Evolutionary conservation across 2,113 vertebrate species (phyloP), one percentile per base, ranked within the genome.

Genomic region (Bufo gargarizans): DNA sequence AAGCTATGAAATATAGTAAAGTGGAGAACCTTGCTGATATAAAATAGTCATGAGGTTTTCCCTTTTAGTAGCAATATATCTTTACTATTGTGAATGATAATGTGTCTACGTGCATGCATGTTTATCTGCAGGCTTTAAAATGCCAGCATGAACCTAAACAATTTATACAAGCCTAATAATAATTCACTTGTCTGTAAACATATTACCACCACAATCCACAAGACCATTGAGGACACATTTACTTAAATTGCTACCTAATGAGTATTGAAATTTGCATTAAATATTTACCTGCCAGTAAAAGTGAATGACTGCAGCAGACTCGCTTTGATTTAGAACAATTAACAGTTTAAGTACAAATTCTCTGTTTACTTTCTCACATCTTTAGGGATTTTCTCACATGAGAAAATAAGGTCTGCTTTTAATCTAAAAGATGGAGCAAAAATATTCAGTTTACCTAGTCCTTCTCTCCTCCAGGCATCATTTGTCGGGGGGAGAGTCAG

Each of bases 241-340:
- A 17, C 67, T 84, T 11, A 84, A 84, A 84, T 12, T 58, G 67
- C 67, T 72, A 56, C 71, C 20, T 84, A 84, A 84, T 72, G 67
- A 72, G 82, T 84, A 72, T 71, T 74, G 82, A 72, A 84, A 84
- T 84, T 72, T 74, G 67, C 82, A 72, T 84, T 84, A 84, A 84
- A 84, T 56, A 72, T 84, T 72, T 84, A 84, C 74, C 43, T 56
- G 22, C 65, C n/a, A 45, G 82, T 72, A 58, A 84, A 84, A 56
- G 53, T 56, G 63, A 84, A 84, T 84, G 53, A 84, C 50, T 56
- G 7, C 82, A 12, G 49, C n/a, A 84, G 16, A 56, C 16, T 47
- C 17, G 49, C 22, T 71, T 17, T 84, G 20, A 67, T 67, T 71
- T 9, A 71, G 22, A 43, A 19, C 33, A 71, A 14, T 84, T 71